Conservation (phyloP, 2,113 vertebrate species). For the Anas platyrhynchos region DNA sequence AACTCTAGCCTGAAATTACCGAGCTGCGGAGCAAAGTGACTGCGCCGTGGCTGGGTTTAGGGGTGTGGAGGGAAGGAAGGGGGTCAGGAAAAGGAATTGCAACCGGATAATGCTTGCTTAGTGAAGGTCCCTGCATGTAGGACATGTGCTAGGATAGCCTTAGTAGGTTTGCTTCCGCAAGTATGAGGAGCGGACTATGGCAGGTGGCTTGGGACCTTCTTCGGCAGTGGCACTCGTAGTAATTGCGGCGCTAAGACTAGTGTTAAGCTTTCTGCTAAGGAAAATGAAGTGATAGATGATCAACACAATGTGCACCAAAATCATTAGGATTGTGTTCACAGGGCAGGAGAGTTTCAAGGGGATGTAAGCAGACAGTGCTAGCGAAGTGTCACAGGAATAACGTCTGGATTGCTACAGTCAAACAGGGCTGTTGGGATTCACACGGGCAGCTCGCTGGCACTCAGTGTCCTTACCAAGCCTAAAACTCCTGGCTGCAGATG, state of each 20-base stretch:
- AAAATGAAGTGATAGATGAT: neutral
- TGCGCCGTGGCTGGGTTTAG: neutral
- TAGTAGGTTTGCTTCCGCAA: neutral
- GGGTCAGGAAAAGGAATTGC: neutral
- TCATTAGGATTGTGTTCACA: neutral
- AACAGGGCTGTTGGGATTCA: neutral
- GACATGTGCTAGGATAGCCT: neutral
- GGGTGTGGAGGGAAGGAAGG: neutral
- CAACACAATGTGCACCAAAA: neutral
- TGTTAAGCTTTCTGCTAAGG: neutral
- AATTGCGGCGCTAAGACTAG: neutral
- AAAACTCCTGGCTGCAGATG: neutral
- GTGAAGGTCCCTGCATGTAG: neutral
- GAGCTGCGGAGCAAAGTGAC: neutral
- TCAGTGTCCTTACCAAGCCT: neutral
- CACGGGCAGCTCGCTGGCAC: fast-evolving
- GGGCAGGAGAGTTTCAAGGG: neutral
- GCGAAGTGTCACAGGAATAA: neutral
- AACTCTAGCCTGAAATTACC: neutral
- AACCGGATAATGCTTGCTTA: neutral
- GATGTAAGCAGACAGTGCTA: neutral
- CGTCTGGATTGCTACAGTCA: neutral
- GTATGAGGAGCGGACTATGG: neutral
- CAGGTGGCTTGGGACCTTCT: slow-evolving; percentile 10
- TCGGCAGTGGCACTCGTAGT: fast-evolving